Conservation (phyloP, 2,888 invertebrate species). For the Seira ritae region DNA sequence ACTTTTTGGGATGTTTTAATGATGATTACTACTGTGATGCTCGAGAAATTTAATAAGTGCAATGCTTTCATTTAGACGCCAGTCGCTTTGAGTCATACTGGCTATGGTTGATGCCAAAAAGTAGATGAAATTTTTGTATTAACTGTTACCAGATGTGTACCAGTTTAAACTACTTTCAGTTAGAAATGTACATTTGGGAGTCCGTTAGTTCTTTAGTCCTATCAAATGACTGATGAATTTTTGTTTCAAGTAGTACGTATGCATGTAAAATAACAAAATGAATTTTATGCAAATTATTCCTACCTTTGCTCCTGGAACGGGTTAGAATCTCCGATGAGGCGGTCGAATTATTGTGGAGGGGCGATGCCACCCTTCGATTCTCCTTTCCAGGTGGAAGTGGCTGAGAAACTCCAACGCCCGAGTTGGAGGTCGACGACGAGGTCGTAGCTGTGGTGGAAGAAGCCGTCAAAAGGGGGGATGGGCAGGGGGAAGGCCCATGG, state of each 20-base stretch:
- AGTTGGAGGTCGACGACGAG: constrained; percentile 30
- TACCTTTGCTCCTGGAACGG: constrained; percentile 73
- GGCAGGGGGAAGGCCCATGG: constrained; percentile 51
- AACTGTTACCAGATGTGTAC: too few relatives aligned
- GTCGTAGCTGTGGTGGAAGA: background rate
- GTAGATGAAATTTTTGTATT: too few relatives aligned
- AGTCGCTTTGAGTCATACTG: too few relatives aligned
- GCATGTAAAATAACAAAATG: too few relatives aligned
- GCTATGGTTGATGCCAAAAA: too few relatives aligned
- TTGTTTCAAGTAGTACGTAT: too few relatives aligned
- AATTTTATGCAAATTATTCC: too few relatives aligned
- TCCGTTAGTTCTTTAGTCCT: too few relatives aligned
- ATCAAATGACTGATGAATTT: too few relatives aligned
- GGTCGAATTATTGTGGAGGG: constrained; percentile 56
- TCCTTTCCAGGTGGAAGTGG: constrained; percentile 69
- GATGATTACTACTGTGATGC: background rate
- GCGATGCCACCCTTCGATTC: constrained; percentile 73
- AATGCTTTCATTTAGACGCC: background rate
- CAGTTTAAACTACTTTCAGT: too few relatives aligned
- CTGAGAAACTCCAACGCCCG: constrained; percentile 27
- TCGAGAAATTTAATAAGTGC: background rate
- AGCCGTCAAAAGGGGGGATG: constrained; percentile 60
- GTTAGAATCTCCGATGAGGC: constrained; percentile 72
- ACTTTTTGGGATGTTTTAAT: too few relatives aligned
- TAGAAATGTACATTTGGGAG: too few relatives aligned